Percentiles rank a stretch among this genome's conserved stretches.
Conservation (phyloP, 2,797 vertebrate genomes). For the Myotis vivesi region DNA sequence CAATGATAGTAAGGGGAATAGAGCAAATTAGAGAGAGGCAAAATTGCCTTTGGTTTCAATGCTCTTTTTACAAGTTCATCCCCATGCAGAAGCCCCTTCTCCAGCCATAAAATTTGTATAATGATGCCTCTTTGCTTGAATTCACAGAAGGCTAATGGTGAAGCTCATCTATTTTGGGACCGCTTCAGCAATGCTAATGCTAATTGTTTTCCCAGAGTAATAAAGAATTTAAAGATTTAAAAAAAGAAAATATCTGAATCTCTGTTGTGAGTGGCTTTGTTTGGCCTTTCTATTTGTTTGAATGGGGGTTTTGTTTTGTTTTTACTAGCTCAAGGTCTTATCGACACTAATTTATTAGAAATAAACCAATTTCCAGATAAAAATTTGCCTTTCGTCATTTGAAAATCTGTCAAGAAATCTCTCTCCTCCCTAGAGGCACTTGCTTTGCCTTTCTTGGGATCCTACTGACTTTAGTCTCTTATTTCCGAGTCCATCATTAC, state of each 20-base stretch:
- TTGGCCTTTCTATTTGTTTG: constrained; percentile 30
- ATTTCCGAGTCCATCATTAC: background rate
- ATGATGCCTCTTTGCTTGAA: constrained; percentile 80
- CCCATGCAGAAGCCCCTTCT: constrained; percentile 80
- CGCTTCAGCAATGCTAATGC: constrained; percentile 70
- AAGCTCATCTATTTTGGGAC: constrained; percentile 79
- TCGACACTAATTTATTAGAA: constrained; percentile 38
- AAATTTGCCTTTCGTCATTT: background rate
- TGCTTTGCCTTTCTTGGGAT: background rate
- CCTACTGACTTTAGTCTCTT: constrained; percentile 9
- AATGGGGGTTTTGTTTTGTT: background rate
- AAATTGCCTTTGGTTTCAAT: constrained; percentile 83
- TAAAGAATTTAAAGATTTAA: no score
- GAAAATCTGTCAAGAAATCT: constrained; percentile 36
- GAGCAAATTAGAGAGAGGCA: constrained; percentile 76
- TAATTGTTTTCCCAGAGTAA: constrained; percentile 69
- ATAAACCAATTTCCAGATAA: constrained; percentile 61
- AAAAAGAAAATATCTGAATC: constrained; percentile 70
- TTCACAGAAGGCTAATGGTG: constrained; percentile 82
- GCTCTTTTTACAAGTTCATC: constrained; percentile 82
- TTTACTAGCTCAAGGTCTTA: constrained; percentile 37
- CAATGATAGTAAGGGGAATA: constrained; percentile 80
- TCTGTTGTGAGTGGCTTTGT: constrained; percentile 19
- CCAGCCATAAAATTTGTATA: constrained; percentile 81
- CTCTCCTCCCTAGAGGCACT: background rate